Evolutionary conservation across 1,140 invertebrate genomes (phyloP).

Genomic region (Gonatopus flavifemur): DNA sequence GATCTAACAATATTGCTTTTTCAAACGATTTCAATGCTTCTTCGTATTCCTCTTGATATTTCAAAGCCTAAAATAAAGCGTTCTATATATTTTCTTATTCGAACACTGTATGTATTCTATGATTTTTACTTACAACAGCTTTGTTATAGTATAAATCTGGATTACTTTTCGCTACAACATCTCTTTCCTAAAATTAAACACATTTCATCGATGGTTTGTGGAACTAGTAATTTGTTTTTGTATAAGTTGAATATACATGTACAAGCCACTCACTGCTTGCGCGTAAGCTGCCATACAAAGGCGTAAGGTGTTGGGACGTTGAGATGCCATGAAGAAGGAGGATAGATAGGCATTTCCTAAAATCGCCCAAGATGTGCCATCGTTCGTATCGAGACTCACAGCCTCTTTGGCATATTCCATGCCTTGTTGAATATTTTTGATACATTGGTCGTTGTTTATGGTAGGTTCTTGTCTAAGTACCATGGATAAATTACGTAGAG

Average conservation of each 20-base stretch:
- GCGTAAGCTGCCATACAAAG: constrained; percentile 78
- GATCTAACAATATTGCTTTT: constrained; percentile 69
- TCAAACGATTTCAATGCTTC: constrained; percentile 71
- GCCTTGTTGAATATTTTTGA: constrained; percentile 70
- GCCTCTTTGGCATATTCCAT: constrained; percentile 83
- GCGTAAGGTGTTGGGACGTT: constrained; percentile 73
- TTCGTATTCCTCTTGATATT: constrained; percentile 79
- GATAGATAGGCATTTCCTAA: constrained; percentile 85
- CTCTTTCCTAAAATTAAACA: constrained; percentile 65
- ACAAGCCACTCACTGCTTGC: constrained; percentile 68
- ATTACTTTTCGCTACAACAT: constrained; percentile 71
- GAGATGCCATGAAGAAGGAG: constrained; percentile 74
- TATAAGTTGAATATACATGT: neutral
- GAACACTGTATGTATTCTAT: constrained; percentile 8
- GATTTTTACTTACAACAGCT: constrained; percentile 69
- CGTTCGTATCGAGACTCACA: constrained; percentile 75
- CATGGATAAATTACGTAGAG: constrained; percentile 83
- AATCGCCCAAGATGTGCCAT: constrained; percentile 84
- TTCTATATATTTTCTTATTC: constrained; percentile 7
- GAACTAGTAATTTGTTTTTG: neutral
- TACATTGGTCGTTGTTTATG: constrained; percentile 60
- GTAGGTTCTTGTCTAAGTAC: constrained; percentile 71
- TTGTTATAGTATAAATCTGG: constrained; percentile 86
- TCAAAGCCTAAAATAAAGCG: constrained; percentile 65
- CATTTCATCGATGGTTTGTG: neutral